Evolutionary conservation across 2,113 vertebrate species (phyloP), one percentile per base, ranked within the genome.

Genomic region (Phocoena sinus): DNA sequence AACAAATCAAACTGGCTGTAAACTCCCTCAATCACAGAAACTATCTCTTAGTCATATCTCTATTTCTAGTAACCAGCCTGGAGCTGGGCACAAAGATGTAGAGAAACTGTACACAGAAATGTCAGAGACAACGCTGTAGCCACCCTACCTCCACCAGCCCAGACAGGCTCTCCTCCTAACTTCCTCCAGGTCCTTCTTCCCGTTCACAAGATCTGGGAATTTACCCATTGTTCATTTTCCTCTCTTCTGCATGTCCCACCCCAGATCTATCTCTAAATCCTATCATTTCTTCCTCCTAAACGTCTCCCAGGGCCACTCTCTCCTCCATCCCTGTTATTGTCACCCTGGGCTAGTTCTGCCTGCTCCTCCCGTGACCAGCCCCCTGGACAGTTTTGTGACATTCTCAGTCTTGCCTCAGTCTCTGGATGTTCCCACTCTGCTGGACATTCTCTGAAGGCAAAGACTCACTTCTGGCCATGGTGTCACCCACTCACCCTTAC

Each of bases 91-190:
- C 10, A 74, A 28, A n/a, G 28, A 58, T 23, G 15, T 18, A 20
- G 3, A 89, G 44, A 74, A 68, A 47, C 15, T 33, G 5, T 77
- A 36, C 6, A 68, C 0, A 2, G 58, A 90, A 79, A 77, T 25
- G 15, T 86, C 44, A 73, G 68, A 73, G 67, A 38, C 6, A 38
- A 14, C 28, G 1, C 0, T 20, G 28, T 15, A 62, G 12, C 47
- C 25, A 8, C n/a, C 0, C 6, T 5, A 1, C 1, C 20, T 18
- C 8, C 2, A 20, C 44, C 41, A 65, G 56, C n/a, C 56, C 67
- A 5, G 21, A 68, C 28, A 67, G 70, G 14, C 21, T 17, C 21
- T 21, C 63, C 84, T 85, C 31, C 44, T 77, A 28, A 12, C n/a
- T 41, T 44, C 23, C 41, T 76, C 31, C 15, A 1, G 6, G 36